Base-by-base conservation (phyloP, 2,888 invertebrate species). In the Baccha elongata region DNA sequence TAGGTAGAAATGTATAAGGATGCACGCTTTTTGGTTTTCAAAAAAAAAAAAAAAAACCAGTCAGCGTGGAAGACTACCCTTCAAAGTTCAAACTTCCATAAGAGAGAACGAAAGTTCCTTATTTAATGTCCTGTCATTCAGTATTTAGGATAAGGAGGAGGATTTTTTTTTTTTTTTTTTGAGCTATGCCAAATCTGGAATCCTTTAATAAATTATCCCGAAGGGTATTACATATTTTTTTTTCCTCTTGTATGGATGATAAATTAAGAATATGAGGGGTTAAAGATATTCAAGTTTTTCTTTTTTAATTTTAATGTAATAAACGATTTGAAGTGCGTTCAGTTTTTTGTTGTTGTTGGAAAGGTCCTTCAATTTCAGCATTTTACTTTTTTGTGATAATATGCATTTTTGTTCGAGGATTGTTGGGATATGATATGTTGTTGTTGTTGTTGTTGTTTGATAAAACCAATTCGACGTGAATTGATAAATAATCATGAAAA, bases 141-240 rank as follows among this genome's bases (percentile, higher is more conserved):
- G 35, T 40, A 23, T 67, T 64, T 48, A 11, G 35, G 32, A 42
- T 15, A 48, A 44, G 32, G 40, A 32, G 69, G 53, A 69, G 46
- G 69, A 69, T 6, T 65, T 42, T 71, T 19, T 44, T 35, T 19
- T 44, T 5, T 35, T 11, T 35, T 11, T 11, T 11, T 35, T 42
- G 2, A 10, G 5, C n/a, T 35, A 50, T 29, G 60, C 32, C 29
- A 74, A 80, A 69, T 80, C 80, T 75, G 75, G 75, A 71, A 81
- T 75, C 65, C 60, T 81, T 75, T 81, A 72, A 81, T 81, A 81
- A 75, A 81, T 81, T 75, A 81, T 37, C 60, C 60, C 69, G 15
- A 32, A 52, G 65, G 52, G 75, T 71, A 40, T 60, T 29, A 19
- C 32, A 44, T 37, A 21, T 13, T 17, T 23, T 15, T 3, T 13